These are phyloP conservation scores for Chironomus tepperi DNA, from an alignment of 1,140 invertebrate genomes.

Conservation along the genomic window DNA sequence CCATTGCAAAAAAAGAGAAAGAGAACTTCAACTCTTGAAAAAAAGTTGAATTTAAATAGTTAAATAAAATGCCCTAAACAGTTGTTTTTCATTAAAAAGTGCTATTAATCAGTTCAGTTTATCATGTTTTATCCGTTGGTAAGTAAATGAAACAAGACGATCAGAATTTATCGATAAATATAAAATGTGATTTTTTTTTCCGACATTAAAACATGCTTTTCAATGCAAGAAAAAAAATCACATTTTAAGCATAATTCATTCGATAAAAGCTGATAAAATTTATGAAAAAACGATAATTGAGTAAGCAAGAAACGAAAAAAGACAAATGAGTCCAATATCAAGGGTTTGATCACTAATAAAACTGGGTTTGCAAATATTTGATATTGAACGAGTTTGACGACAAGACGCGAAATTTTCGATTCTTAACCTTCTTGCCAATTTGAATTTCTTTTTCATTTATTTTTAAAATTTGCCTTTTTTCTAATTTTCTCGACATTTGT, in stretches of 20 bases:
- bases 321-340: conserved; percentile 12
- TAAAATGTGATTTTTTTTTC: conserved; percentile 22
- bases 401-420: conserved; percentile 17
- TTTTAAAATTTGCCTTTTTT: conserved; percentile 20
- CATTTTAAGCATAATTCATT: neutral
- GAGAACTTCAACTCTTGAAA: conserved; percentile 11
- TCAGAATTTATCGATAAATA: neutral
- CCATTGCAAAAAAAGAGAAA: conserved; percentile 13
- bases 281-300: neutral
- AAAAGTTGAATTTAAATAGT: neutral
- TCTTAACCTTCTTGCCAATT: conserved; percentile 21
- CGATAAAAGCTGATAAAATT: neutral
- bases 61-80: conserved; percentile 21
- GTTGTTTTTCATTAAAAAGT: conserved; percentile 2
- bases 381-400: conserved; percentile 23
- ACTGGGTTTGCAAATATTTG: conserved; percentile 20
- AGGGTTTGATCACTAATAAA: neutral
- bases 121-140: conserved; percentile 24
- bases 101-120: conserved; percentile 22
- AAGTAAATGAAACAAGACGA: neutral
- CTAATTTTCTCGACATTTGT: conserved; percentile 20
- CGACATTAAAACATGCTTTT: conserved; percentile 22
- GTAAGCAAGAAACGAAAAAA: conserved; percentile 8
- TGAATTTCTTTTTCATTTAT: neutral
- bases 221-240: conserved; percentile 1